A percentile compares a stretch with the other conserved stretches of the same genome.
These are phyloP conservation scores for Plebejus argus DNA, from an alignment of 2,888 invertebrate species.

Conservation along the genomic window DNA sequence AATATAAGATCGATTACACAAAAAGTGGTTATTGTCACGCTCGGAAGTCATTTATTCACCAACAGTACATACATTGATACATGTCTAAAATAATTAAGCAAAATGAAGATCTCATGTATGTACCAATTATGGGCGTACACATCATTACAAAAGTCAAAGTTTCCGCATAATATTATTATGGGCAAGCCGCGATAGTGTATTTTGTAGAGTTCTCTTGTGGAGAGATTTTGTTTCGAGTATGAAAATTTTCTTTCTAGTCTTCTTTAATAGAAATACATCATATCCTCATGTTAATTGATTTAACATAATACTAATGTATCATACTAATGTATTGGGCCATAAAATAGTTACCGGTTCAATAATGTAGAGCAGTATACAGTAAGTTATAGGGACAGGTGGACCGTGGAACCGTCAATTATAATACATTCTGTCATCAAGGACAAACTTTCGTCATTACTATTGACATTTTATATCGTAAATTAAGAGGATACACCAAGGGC, in stretches of 20 bases:
- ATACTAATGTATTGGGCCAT: constrained; percentile 23
- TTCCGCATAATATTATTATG: too few relatives aligned
- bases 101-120: too few relatives aligned
- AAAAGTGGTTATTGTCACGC: too few relatives aligned
- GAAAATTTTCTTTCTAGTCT: neutral
- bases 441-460: neutral
- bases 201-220: neutral
- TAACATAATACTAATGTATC: neutral
- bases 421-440: neutral
- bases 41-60: too few relatives aligned
- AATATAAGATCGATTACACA: too few relatives aligned
- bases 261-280: neutral
- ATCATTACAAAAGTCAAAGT: too few relatives aligned
- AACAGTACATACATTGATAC: too few relatives aligned
- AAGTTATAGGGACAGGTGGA: constrained; percentile 13
- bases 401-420: neutral
- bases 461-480: neutral
- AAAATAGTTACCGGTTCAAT: constrained; percentile 3
- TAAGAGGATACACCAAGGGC: too few relatives aligned
- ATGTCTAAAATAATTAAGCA: too few relatives aligned
- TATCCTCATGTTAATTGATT: neutral
- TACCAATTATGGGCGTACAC: too few relatives aligned
- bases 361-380: constrained; percentile 1
- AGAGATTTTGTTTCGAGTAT: too few relatives aligned
- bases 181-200: too few relatives aligned